Percentiles rank a stretch among this genome's conserved stretches.
Conservation (phyloP, 2,113 vertebrate species). For the Euleptes europaea region DNA sequence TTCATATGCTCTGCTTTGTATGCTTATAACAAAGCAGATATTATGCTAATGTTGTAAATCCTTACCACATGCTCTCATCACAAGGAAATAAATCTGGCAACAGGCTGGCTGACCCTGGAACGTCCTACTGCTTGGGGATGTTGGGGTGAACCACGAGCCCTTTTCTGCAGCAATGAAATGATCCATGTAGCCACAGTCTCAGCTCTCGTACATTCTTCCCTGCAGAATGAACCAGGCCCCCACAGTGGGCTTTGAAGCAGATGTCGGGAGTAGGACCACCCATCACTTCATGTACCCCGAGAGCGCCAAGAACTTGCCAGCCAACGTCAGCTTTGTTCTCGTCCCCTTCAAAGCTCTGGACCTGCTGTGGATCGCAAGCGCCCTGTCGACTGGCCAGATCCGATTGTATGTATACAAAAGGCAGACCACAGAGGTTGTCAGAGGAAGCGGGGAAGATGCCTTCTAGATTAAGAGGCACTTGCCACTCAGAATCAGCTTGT, state of each 20-base stretch:
- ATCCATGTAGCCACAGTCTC: background rate
- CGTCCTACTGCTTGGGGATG: too few species aligned
- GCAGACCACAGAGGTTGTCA: too few species aligned
- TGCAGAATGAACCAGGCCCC: constrained; percentile 96
- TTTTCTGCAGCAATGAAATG: background rate
- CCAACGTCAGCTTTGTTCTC: constrained; percentile 96
- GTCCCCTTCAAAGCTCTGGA: constrained; percentile 98
- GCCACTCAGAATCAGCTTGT: too few species aligned
- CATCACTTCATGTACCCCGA: constrained; percentile 99
- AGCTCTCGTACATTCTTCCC: background rate
- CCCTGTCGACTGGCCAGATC: constrained; percentile 94
- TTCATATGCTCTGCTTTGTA: too few species aligned
- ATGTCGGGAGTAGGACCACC: constrained; percentile 90
- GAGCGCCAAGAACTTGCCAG: constrained; percentile 95
- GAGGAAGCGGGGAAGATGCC: background rate
- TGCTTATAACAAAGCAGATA: too few species aligned
- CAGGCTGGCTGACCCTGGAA: too few species aligned
- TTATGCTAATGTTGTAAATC: too few species aligned
- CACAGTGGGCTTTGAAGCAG: constrained; percentile 92
- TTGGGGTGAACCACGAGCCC: too few species aligned
- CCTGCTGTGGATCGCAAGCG: constrained; percentile 96
- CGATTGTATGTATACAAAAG: constrained; percentile 84
- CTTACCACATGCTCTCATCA: too few species aligned
- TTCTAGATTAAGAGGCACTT: background rate
- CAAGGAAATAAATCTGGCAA: too few species aligned